These are phyloP conservation scores for Melolontha melolontha DNA, from an alignment of 2,888 invertebrate genomes.

Conservation along the genomic window DNA sequence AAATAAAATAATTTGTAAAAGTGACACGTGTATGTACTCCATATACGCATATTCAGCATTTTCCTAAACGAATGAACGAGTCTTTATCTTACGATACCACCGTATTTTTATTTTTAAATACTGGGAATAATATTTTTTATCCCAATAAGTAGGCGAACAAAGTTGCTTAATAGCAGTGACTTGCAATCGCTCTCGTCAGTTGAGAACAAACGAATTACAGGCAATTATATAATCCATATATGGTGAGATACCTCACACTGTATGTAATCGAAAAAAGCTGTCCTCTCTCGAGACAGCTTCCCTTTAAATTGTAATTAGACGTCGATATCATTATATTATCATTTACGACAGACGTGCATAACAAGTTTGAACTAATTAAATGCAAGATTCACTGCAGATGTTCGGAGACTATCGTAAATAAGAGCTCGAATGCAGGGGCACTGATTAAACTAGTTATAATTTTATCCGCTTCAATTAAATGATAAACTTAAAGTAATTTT, in stretches of 20 bases:
- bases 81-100: too few species aligned
- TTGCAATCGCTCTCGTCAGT: neutral
- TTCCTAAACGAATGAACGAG: too few species aligned
- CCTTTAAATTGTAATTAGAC: slow-evolving; percentile 29
- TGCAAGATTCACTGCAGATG: slow-evolving; percentile 12
- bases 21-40: too few species aligned
- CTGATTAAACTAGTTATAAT: slow-evolving; percentile 5
- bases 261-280: neutral
- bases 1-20: too few species aligned
- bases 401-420: slow-evolving; percentile 14
- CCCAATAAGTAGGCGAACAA: neutral
- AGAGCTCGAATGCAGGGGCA: slow-evolving; percentile 5
- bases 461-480: neutral
- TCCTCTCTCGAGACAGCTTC: neutral
- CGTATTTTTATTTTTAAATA: too few species aligned
- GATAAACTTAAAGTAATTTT: neutral
- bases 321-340: slow-evolving; percentile 30
- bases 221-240: slow-evolving; percentile 21
- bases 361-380: slow-evolving; percentile 28
- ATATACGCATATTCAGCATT: too few species aligned
- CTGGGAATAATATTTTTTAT: neutral
- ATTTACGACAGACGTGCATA: slow-evolving; percentile 15
- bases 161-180: slow-evolving; percentile 2
- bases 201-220: slow-evolving; percentile 11
- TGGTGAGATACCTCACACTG: neutral